Base-by-base conservation (phyloP, 2,888 invertebrate species). In the Asteroscopus sphinx region DNA sequence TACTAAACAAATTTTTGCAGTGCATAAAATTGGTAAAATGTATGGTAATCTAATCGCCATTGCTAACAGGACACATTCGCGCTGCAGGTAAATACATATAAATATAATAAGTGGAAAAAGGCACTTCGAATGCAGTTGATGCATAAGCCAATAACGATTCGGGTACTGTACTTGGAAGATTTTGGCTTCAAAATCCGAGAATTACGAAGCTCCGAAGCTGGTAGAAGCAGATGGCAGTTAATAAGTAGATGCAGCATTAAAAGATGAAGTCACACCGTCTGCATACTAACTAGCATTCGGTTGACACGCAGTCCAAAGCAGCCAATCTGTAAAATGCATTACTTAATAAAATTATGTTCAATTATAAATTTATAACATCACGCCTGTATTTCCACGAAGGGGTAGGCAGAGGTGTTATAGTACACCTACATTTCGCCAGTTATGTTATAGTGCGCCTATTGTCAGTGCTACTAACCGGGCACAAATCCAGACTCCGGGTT, bases 251-350 rank as follows among this genome's bases (percentile, higher is more conserved):
- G 21, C 33, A 40, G 32, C 28, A 11, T 11, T 15, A 21, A 12
- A 12, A 15, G 13, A 21, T 16, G 28, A 15, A 1, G 8, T 15
- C 9, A n/a, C n/a, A 21, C 37, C 8, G 7, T 8, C 15, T 25
- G 9, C 26, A 8, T 7, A 5, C 3, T 15, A 12, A 15, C 40
- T 28, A n/a, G 21, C 26, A 15, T n/a, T 33, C 21, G 9, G 12
- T 28, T 3, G 12, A 16, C 15, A 15, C 8, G 11, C 39, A 21
- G 21, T n/a, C 0, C 4, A 3, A 37, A 21, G 21, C 8, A 30
- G 3, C 13, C 1, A 0, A 41, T 30, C 59, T 59, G 59, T 41
- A 59, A 59, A 9, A 30, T 21, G 21, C 21, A 21, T 21, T 4
- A 21, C 4, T 4, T 6, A 4, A 21, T n/a, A n/a, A n/a, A n/a